These are phyloP conservation scores for Conistra vaccinii DNA, from an alignment of 2,888 invertebrate genomes.

Conservation along the genomic window DNA sequence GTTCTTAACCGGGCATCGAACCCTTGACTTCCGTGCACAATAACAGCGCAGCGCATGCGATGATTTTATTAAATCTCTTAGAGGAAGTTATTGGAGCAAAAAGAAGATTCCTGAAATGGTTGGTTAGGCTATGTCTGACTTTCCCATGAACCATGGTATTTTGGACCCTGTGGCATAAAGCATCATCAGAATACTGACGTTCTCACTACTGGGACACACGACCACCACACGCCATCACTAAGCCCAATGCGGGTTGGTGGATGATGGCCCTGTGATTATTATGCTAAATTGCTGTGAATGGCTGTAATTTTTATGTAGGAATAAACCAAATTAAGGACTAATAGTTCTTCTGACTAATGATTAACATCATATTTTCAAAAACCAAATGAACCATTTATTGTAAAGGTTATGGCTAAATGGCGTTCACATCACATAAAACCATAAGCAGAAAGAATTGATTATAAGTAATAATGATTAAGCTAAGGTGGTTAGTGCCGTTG, in stretches of 20 bases:
- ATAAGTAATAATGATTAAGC: neutral
- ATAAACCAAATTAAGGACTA: neutral
- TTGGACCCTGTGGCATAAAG: neutral
- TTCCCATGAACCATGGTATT: neutral
- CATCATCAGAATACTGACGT: neutral
- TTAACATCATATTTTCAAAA: neutral
- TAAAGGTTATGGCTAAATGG: neutral
- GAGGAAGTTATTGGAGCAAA: neutral
- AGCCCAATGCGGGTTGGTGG: neutral
- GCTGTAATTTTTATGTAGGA: no score
- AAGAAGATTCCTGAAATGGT: neutral
- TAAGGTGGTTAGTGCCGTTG: neutral
- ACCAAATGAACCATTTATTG: neutral
- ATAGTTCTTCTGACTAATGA: neutral
- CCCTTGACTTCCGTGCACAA: slow-evolving; percentile 9
- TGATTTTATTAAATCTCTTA: neutral
- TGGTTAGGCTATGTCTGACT: neutral
- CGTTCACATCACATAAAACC: slow-evolving; percentile 3
- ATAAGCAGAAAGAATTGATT: slow-evolving; percentile 20
- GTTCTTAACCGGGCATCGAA: slow-evolving; percentile 28
- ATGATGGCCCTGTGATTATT: neutral
- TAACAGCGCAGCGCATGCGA: neutral
- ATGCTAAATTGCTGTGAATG: neutral
- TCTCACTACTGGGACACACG: neutral
- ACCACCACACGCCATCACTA: neutral